Evolutionary conservation across 1,140 invertebrate genomes (phyloP), one percentile per base, ranked within the genome.

Genomic region (Drosophila burlai): DNA sequence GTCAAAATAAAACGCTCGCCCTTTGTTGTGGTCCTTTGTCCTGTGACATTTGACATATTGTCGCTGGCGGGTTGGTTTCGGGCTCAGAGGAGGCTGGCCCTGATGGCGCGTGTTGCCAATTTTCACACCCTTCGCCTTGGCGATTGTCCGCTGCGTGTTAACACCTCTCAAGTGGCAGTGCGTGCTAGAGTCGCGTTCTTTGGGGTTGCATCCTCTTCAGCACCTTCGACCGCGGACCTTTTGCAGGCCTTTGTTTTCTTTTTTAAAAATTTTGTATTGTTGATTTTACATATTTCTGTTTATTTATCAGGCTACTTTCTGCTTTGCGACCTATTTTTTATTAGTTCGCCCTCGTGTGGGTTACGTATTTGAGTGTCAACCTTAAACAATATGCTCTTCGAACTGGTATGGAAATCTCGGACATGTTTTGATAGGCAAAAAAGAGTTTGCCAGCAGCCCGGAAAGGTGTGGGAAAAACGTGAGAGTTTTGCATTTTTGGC

Each of bases 31-130:
- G 49, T 46, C 68, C 74, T 90, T 82, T 76, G 80, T 87, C 54
- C 76, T 82, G 76, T 80, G 91, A 92, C 91, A 78, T 91, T 92
- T 92, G 91, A 91, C 91, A 92, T 92, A 92, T 92, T 92, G 91
- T 81, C 75, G 59, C 72, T 69, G 71, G 54, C 80, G 47, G 47
- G 47, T 49, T 75, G 76, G 69, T 63, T 62, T 79, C 77, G 43
- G 63, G 75, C 57, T 50, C 36, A 13, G 2, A 46, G 66, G 46
- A 47, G 55, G 61, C 65, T 50, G 43, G 62, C 26, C 54, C 24
- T 10, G 36, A 24, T 66, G 80, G 64, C 91, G 86, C 91, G 91
- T 92, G 91, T 89, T 91, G 83, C 81, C 83, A 92, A 91, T 89
- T 92, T 92, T 92, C 86, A 89, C 91, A 92, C 91, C 91, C 91